Evolutionary conservation across 2,113 vertebrate genomes (phyloP), one percentile per base, ranked within the genome.

Genomic region (Plotosus lineatus): DNA sequence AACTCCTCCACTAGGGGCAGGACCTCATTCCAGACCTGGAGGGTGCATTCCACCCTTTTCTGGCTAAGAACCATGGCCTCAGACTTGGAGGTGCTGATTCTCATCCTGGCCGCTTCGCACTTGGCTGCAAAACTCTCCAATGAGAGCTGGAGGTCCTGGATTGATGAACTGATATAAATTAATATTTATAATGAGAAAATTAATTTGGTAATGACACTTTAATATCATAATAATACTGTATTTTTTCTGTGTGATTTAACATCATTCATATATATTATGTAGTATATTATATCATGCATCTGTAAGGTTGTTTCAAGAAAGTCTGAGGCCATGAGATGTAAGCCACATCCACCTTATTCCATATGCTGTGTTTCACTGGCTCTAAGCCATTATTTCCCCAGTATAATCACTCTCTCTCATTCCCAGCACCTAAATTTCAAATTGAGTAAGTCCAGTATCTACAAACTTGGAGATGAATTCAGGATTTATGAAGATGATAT

Each of bases 361-460:
- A 88, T 84, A 88, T 83, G 87, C 87, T 79, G 56, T 55, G 88
- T 81, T 87, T 90, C 89, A 90, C 83, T 75, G 85, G 84, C 46
- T 83, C 77, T 82, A 81, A 91, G 92, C 86, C 87, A 92, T 92
- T 91, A 92, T 91, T 91, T 92, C 92, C 87, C 82, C 89, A 90
- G 91, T 86, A 89, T 88, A 91, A 93, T 93, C 73, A 0, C 56
- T 75, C 58, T 69, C 74, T 31, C 56, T 61, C 14, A 75, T 44
- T n/a, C 63, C 63, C 91, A 89, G 88, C 84, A 90, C 89, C 90
- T 91, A 93, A 89, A 94, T 92, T 90, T 92, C 88, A 91, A 90
- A 93, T 92, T 92, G 93, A 94, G 90, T 94, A 92, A 94, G 92
- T 94, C 92, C 89, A 91, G 89, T 83, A 90, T 50, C 74, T 65